A percentile compares a stretch with the other conserved stretches of the same genome.
These are phyloP conservation scores for Xestia c-nigrum DNA, from an alignment of 2,888 invertebrate genomes.

Conservation along the genomic window DNA sequence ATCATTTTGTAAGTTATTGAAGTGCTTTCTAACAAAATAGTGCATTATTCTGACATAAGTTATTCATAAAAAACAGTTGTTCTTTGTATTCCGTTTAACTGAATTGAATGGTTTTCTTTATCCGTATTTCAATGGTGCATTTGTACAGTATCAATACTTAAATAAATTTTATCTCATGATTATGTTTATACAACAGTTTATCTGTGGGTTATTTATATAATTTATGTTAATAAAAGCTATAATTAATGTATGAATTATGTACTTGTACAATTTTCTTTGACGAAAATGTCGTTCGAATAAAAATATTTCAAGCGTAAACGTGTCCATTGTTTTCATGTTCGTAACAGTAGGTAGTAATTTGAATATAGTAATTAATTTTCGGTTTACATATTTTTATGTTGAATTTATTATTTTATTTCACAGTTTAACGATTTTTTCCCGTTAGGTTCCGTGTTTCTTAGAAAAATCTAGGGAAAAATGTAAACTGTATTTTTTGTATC, in stretches of 20 bases:
- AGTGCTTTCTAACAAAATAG: constrained; percentile 20
- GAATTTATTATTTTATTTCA: background rate
- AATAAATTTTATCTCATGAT: constrained; percentile 38
- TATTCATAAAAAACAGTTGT: constrained; percentile 23
- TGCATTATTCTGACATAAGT: constrained; percentile 26
- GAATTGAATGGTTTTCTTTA: constrained; percentile 50
- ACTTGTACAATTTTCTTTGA: no score
- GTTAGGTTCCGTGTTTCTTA: background rate
- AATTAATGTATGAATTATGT: background rate
- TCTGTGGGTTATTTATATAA: background rate
- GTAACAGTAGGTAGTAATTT: background rate
- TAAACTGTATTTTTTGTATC: background rate
- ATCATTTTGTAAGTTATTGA: constrained; percentile 23
- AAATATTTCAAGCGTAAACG: constrained; percentile 7
- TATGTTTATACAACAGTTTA: constrained; percentile 1
- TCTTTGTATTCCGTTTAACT: constrained; percentile 61
- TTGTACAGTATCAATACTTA: constrained; percentile 28
- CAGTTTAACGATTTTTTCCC: background rate
- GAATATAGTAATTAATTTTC: constrained; percentile 13
- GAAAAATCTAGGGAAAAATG: background rate
- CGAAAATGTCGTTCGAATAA: background rate
- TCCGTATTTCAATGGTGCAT: constrained; percentile 47
- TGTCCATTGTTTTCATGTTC: constrained; percentile 9
- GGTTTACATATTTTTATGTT: background rate
- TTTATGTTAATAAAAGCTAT: background rate